phyloP scores from a whole-genome alignment of 2,797 vertebrate genomes.

The Thamnophis elegans region DNA sequence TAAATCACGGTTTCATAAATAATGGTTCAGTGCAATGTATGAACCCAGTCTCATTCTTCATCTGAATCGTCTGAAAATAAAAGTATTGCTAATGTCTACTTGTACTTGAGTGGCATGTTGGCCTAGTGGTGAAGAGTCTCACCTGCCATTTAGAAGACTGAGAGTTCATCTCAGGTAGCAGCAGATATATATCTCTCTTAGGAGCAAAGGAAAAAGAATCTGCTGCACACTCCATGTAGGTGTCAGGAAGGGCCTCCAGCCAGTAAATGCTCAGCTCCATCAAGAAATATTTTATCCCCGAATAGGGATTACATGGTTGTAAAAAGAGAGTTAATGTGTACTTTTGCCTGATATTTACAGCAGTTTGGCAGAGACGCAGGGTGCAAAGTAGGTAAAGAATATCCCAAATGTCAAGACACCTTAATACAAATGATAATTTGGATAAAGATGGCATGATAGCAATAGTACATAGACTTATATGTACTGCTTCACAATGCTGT shows the following conservation, averaged over 20 bases:
- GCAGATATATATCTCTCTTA: neutral
- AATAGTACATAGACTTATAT: too few relatives aligned
- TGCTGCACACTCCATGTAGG: neutral
- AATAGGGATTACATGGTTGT: neutral
- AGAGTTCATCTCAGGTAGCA: neutral
- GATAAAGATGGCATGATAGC: neutral
- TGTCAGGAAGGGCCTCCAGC: neutral
- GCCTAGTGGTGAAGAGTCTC: neutral
- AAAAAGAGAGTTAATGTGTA: neutral
- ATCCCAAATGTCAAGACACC: neutral
- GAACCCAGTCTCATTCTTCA: neutral
- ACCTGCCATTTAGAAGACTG: neutral
- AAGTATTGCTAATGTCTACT: neutral
- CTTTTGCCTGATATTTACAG: neutral
- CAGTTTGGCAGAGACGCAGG: neutral
- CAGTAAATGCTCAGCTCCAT: neutral
- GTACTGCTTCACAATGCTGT: too few relatives aligned
- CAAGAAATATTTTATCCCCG: neutral
- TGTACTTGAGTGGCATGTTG: neutral
- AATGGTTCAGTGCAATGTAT: neutral
- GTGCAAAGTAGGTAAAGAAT: neutral
- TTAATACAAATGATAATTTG: neutral
- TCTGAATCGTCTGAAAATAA: neutral
- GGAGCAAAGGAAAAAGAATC: too few relatives aligned
- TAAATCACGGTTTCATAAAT: neutral